These are phyloP conservation scores for Abrostola tripartita DNA, from an alignment of 2,888 invertebrate species.

Conservation along the genomic window DNA sequence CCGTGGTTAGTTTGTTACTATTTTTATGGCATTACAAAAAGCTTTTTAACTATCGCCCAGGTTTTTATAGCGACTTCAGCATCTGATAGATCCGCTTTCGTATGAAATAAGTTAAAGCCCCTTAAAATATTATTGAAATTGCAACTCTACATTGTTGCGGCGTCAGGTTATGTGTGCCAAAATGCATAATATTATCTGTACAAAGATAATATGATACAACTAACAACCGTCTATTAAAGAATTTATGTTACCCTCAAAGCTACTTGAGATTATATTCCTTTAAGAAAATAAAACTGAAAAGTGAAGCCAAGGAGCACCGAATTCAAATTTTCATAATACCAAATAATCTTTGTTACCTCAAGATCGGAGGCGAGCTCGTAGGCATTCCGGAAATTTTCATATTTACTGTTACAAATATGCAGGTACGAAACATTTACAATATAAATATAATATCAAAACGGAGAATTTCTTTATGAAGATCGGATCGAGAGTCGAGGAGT, in stretches of 20 bases:
- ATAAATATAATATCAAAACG: constrained; percentile 89
- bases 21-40: constrained; percentile 40
- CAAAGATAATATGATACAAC: not conserved
- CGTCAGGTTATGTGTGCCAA: not conserved
- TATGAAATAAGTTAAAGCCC: not conserved
- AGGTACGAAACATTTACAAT: constrained; percentile 88
- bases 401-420: constrained; percentile 89
- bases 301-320: constrained; percentile 57
- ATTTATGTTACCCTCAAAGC: not conserved
- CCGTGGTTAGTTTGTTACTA: constrained; percentile 44
- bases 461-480: constrained; percentile 89
- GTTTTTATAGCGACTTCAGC: not conserved
- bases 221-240: not conserved
- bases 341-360: constrained; percentile 80
- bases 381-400: constrained; percentile 88
- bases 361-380: constrained; percentile 79
- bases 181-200: not conserved
- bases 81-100: not conserved
- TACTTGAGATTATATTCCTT: constrained; percentile 14
- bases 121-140: not conserved
- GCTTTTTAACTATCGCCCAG: constrained; percentile 18
- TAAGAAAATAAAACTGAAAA: constrained; percentile 51
- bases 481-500: constrained; percentile 83
- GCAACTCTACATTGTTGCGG: not conserved
- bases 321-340: constrained; percentile 79